Base-by-base conservation (phyloP, 2,888 invertebrate genomes). In the Rapana venosa region DNA sequence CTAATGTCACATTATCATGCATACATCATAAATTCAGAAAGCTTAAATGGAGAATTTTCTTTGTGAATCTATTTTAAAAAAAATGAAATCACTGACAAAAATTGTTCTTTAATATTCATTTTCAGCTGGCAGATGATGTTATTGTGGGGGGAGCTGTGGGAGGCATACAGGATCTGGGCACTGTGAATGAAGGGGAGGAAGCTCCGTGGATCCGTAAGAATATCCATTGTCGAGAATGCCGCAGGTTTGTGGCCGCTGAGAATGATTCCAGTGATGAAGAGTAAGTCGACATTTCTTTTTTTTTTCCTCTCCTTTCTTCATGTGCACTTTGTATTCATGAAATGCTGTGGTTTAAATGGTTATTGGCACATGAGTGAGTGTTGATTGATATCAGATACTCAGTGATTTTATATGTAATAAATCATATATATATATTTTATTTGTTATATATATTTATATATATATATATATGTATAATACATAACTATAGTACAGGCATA, bases 141-240 rank as follows among this genome's bases (percentile, higher is more conserved):
- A 0, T 66, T 35, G 66, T 83, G 4, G 88, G 81, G 11, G 83
- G 81, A 36, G 88, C 83, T 8, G n/a, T 58, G 1, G 35, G 47
- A 15, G 35, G 47, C 66, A 32, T 87, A 17, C 1, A 22, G 0
- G 30, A 66, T 35, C 74, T 70, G 15, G 17, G 2, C 17, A 47
- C 47, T 47, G 17, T 22, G 11, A 15, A 56, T 17, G 89, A 89
- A 56, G 84, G 84, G 17, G 85, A 89, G 56, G 89, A 89, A 77
- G 85, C 70, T 0, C 61, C 88, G 87, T 94, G 94, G 93, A 93
- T 94, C 66, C 87, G 90, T 70, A 90, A 89, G 32, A 92, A 93
- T 35, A 93, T 94, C 61, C 93, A 92, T 74, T 90, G 92, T 83
- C 87, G 94, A 87, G 92, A 93, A 87, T 94, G 94, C 91, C 90